Evolutionary conservation across 2,888 invertebrate genomes (phyloP), one percentile per base, ranked within the genome.

Genomic region (Drosophila longiperda): DNA sequence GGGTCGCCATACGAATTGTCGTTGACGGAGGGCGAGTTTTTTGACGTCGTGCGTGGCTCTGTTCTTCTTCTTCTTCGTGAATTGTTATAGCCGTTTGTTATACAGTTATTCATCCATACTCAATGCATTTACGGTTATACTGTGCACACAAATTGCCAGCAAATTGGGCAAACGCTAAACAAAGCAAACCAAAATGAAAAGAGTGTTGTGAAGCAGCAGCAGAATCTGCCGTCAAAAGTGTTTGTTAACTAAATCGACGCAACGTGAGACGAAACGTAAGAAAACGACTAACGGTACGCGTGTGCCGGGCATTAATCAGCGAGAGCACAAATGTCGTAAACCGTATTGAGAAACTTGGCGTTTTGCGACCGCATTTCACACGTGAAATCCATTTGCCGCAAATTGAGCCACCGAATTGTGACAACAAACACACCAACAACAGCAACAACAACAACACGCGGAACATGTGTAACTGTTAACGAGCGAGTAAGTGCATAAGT

Each of bases 391-490:
- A 48, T 66, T 55, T 55, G 66, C 53, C 45, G 49, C 58, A 71
- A 75, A 77, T 77, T 77, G 77, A 66, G 77, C 61, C 33, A 58
- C 57, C 53, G 36, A 36, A 36, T 17, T 36, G 54, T 26, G 23
- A 36, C 29, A 40, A 29, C 57, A 36, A 29, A n/a, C 17, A 23
- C 57, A 57, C 70, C 67, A 70, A 38, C 45, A 42, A 36, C 29
- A 40, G 20, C 57, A 36, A 29, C 23, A 26, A 23, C 57, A 57
- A 70, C 67, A 70, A 34, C 45, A 48, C 54, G 55, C 38, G 62
- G 52, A 75, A 79, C 87, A 85, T 78, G 88, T 85, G 86, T 83
- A 83, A 76, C 74, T 70, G 83, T 75, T 78, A 82, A 87, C 79
- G 69, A 67, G 81, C 72, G 68, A 73, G 64, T 67, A 59, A 72